These are phyloP conservation scores for Temnothorax curvispinosus DNA, from an alignment of 1,140 invertebrate genomes.

Conservation along the genomic window DNA sequence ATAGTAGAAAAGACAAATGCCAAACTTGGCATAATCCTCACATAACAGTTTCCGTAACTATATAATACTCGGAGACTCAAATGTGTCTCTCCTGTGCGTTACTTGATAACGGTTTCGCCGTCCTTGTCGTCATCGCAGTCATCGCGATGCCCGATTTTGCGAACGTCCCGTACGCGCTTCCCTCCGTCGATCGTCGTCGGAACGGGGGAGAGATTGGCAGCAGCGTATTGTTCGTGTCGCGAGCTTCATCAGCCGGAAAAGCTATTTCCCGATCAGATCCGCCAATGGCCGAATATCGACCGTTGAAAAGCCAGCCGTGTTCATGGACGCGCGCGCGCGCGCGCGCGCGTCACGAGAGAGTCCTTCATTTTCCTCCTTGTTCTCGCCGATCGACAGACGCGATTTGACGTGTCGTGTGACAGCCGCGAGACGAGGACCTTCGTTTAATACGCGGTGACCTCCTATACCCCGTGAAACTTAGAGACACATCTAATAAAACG, in stretches of 20 bases:
- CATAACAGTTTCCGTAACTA: neutral
- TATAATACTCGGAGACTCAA: neutral
- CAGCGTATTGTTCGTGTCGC: constrained; percentile 70
- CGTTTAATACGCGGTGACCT: constrained; percentile 9
- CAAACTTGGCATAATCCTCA: neutral
- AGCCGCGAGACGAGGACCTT: neutral
- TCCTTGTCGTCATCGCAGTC: neutral
- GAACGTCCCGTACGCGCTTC: constrained; percentile 21
- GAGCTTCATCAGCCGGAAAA: constrained; percentile 67
- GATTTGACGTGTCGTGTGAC: constrained; percentile 31
- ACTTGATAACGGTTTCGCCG: neutral
- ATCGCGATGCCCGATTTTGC: constrained; percentile 8
- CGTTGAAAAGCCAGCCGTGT: constrained; percentile 40
- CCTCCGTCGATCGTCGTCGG: constrained; percentile 50
- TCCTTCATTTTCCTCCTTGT: constrained; percentile 53
- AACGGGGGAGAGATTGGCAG: constrained; percentile 69
- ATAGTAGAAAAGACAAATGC: neutral
- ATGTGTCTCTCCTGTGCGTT: neutral
- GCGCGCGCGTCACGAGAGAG: neutral
- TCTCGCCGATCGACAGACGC: constrained; percentile 23
- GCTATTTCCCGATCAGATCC: constrained; percentile 72
- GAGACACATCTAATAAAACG: neutral
- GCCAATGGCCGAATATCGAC: constrained; percentile 53
- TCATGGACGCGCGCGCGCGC: neutral
- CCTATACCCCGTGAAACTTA: neutral